Base-by-base conservation (phyloP, 2,113 vertebrate species). In the Lanius ludovicianus region DNA sequence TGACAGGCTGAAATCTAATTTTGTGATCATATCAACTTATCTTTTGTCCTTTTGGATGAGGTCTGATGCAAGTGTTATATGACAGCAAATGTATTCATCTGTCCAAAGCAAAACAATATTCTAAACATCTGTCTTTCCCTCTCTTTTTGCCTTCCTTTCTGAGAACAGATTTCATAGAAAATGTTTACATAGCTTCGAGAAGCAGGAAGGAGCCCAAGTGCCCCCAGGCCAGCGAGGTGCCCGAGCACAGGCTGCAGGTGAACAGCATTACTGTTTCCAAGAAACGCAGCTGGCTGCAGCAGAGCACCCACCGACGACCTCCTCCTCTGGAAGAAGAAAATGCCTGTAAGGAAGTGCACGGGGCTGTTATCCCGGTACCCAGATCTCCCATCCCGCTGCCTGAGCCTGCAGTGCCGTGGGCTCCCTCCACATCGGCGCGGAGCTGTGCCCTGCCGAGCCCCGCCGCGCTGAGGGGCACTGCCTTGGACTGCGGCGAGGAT, bases 241-340 rank as follows among this genome's bases (percentile, higher is more conserved):
- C 98, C 10, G 97, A 97, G 94, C 86, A 91, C 89, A 97, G 95
- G 50, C 93, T 86, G 6, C 98, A 98, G 75, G 95, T 97, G 91
- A 99, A 98, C 96, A 99, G 97, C 97, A 99, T 99, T 83, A 99
- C 99, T 0, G 99, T 99, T 76, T 99, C 99, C 53, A 99, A 99
- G 97, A 99, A 99, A 91, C 99, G 99, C 69, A 99, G 99, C 97
- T 99, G 99, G 99, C 97, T 99, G 35, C 99, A 99, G 97, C 99
- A 99, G 97, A 99, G 99, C 96, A 97, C 98, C 0, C 96, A 95
- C 62, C 98, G 87, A 76, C 95, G 90, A 59, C 97, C 95, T 79
- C 96, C 87, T 93, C 95, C 78, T 82, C 85, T 75, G 41, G 98
- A 98, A 23, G 98, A 98, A 82, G 95, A 97, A 93, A 90, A 93